These are phyloP conservation scores for Thalpophila matura DNA, from an alignment of 2,888 invertebrate genomes.

Conservation along the genomic window DNA sequence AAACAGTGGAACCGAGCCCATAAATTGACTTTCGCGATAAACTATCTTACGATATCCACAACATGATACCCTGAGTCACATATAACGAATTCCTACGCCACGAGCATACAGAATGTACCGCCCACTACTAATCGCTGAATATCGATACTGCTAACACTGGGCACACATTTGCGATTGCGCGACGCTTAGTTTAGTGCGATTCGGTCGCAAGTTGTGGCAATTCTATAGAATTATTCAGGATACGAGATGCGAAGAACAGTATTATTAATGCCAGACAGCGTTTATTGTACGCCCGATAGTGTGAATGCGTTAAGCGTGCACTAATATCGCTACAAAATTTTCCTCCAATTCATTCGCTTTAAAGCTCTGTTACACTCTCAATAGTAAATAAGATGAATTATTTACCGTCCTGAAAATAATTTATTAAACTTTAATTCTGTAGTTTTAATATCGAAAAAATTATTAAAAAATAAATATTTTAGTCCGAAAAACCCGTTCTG, in stretches of 20 bases:
- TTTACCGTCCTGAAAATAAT: too few relatives aligned
- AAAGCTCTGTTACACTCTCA: too few relatives aligned
- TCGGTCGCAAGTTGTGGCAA: background rate
- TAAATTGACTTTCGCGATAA: conserved; percentile 57
- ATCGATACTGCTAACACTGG: conserved; percentile 48
- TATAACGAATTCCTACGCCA: conserved; percentile 54
- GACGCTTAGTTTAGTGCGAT: background rate
- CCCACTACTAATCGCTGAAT: conserved; percentile 54
- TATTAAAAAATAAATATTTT: too few relatives aligned
- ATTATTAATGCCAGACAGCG: too few relatives aligned
- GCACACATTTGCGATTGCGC: conserved; percentile 22
- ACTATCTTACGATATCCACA: conserved; percentile 51
- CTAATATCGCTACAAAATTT: too few relatives aligned
- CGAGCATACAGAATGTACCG: conserved; percentile 45
- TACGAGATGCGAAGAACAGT: background rate
- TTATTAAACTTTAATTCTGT: too few relatives aligned
- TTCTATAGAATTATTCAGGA: background rate
- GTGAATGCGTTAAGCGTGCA: too few relatives aligned
- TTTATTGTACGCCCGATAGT: too few relatives aligned
- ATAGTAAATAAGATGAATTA: too few relatives aligned
- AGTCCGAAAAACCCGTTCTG: too few relatives aligned
- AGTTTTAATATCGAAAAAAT: too few relatives aligned
- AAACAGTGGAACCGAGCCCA: conserved; percentile 40
- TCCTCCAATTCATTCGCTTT: too few relatives aligned
- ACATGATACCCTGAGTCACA: conserved; percentile 63